These are phyloP conservation scores for Psittacus erithacus DNA, from an alignment of 2,113 vertebrate genomes.

Conservation along the genomic window DNA sequence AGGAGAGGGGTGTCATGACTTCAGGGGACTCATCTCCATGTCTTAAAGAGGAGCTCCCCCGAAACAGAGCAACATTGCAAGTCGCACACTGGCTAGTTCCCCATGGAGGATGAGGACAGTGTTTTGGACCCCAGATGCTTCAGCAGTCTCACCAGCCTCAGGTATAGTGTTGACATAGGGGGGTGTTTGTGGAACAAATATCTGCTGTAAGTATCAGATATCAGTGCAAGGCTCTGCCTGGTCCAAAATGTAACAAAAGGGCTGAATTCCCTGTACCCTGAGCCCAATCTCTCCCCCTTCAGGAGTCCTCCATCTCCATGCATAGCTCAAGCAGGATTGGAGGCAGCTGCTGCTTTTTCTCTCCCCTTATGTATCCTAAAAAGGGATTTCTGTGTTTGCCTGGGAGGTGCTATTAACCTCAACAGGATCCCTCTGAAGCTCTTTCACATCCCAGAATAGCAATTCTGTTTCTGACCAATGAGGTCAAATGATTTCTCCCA, in stretches of 20 bases:
- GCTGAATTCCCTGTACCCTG: not conserved
- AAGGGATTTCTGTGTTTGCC: not conserved
- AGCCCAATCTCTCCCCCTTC: not conserved
- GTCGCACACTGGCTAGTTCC: accelerated
- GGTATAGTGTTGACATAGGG: not conserved
- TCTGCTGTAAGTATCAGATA: not conserved
- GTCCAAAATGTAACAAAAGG: not conserved
- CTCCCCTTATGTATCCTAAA: not conserved
- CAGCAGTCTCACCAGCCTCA: not conserved
- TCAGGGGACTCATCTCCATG: not conserved
- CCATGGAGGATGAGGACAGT: not conserved
- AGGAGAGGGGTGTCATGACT: not conserved
- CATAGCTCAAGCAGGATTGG: not conserved
- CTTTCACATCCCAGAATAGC: not conserved
- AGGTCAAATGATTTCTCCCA: not conserved
- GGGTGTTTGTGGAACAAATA: not conserved
- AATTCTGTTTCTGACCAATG: not conserved
- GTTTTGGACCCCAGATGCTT: not conserved
- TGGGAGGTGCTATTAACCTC: not conserved
- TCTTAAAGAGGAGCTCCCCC: not conserved
- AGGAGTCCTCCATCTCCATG: not conserved
- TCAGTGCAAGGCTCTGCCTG: not conserved
- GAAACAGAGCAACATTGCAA: accelerated
- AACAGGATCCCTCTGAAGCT: not conserved
- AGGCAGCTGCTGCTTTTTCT: not conserved